Evolutionary conservation across 2,888 invertebrate species (phyloP).

Genomic region (Microchrysa polita): DNA sequence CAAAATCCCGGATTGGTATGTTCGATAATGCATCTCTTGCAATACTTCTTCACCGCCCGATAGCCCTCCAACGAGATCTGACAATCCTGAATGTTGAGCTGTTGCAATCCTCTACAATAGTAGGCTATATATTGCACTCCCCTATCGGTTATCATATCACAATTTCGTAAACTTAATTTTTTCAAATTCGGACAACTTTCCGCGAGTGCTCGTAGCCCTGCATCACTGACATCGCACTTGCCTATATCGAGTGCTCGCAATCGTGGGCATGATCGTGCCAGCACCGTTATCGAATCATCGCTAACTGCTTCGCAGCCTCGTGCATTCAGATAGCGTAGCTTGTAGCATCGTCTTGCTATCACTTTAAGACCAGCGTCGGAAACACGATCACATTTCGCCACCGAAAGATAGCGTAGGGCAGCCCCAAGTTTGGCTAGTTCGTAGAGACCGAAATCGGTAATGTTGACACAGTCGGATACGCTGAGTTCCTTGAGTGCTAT

Average conservation of each 20-base stretch:
- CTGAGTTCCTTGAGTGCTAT: conserved; percentile 84
- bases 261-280: conserved; percentile 86
- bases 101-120: conserved; percentile 88
- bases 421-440: conserved; percentile 89
- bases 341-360: conserved; percentile 87
- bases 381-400: conserved; percentile 92
- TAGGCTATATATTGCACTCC: conserved; percentile 90
- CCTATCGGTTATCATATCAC: conserved; percentile 89
- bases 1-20: conserved; percentile 95
- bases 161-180: conserved; percentile 88
- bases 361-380: conserved; percentile 90
- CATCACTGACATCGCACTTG: conserved; percentile 93
- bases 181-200: conserved; percentile 90
- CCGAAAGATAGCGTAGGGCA: conserved; percentile 89
- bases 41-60: conserved; percentile 90
- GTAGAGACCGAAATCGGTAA: conserved; percentile 91
- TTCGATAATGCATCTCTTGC: conserved; percentile 91
- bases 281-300: conserved; percentile 88
- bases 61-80: conserved; percentile 90
- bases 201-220: conserved; percentile 85
- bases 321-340: conserved; percentile 88
- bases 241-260: conserved; percentile 89
- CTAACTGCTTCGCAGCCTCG: conserved; percentile 93
- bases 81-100: conserved; percentile 93
- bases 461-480: conserved; percentile 88